A percentile compares a stretch with the other conserved stretches of the same genome.
Evolutionary conservation across 2,113 vertebrate genomes (phyloP).

Genomic region (Caracal caracal): DNA sequence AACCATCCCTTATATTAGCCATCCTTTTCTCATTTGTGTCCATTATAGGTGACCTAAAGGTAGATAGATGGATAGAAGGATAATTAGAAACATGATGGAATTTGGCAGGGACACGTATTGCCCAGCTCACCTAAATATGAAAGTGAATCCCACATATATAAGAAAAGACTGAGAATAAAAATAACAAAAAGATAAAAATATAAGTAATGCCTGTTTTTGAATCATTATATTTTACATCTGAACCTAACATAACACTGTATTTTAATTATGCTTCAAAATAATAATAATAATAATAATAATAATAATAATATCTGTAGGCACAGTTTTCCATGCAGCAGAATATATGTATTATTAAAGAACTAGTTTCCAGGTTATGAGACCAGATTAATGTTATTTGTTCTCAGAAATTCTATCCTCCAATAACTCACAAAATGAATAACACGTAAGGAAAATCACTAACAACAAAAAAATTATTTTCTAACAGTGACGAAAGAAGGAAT

Average conservation of each 20-base stretch:
- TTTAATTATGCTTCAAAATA: background rate
- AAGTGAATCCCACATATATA: background rate
- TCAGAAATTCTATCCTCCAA: background rate
- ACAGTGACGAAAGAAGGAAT: background rate
- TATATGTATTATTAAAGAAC: background rate
- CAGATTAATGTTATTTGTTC: background rate
- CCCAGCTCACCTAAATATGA: background rate
- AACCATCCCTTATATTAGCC: background rate
- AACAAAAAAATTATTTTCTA: background rate
- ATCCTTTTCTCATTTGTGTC: background rate
- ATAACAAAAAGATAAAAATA: background rate
- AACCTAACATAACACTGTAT: background rate
- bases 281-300: background rate
- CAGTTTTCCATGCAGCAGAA: background rate
- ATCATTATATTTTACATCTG: background rate
- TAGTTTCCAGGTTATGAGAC: background rate
- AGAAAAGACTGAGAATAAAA: background rate
- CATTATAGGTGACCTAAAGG: background rate
- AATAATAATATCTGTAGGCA: background rate
- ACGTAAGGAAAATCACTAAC: background rate
- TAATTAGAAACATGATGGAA: background rate
- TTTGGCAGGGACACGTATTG: background rate
- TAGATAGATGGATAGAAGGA: background rate
- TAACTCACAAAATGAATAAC: constrained; percentile 28
- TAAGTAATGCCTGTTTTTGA: background rate